Conservation (phyloP, 2,888 invertebrate species). For the Lydus trimaculatus region DNA sequence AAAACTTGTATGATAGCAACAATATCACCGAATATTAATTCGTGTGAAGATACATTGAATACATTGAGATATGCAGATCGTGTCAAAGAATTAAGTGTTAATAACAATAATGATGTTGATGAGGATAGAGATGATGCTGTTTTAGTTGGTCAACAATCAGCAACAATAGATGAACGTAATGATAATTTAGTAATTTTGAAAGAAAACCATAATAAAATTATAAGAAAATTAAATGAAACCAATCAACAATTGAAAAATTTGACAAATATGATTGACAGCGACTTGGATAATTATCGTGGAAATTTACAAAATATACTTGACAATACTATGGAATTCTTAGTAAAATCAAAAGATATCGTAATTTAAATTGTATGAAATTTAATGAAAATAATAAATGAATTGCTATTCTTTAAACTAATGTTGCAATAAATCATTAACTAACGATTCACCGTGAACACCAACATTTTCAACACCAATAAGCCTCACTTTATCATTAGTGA, state of each 20-base stretch:
- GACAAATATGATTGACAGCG: slow-evolving; percentile 81
- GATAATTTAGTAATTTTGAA: slow-evolving; percentile 52
- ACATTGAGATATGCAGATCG: slow-evolving; percentile 97
- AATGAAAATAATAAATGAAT: slow-evolving; percentile 16
- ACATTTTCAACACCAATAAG: too few relatives aligned
- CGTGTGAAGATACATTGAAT: slow-evolving; percentile 97
- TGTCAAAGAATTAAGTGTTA: slow-evolving; percentile 87
- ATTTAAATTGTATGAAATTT: too few relatives aligned
- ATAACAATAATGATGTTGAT: slow-evolving; percentile 35
- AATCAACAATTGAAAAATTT: slow-evolving; percentile 75
- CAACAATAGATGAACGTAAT: slow-evolving; percentile 22
- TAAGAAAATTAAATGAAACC: slow-evolving; percentile 73
- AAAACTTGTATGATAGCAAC: slow-evolving; percentile 99
- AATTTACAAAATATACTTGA: slow-evolving; percentile 83
- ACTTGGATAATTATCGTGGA: slow-evolving; percentile 89
- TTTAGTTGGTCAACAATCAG: slow-evolving; percentile 38
- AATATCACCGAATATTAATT: slow-evolving; percentile 96
- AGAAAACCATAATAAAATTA: slow-evolving; percentile 85
- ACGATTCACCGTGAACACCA: too few relatives aligned
- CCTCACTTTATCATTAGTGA: too few relatives aligned
- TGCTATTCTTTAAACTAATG: neutral
- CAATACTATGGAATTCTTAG: slow-evolving; percentile 70
- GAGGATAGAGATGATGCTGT: slow-evolving; percentile 21
- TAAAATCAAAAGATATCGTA: slow-evolving; percentile 72
- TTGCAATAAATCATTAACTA: too few relatives aligned